Conservation (phyloP, 2,888 invertebrate species). For the Crematogaster levior region DNA sequence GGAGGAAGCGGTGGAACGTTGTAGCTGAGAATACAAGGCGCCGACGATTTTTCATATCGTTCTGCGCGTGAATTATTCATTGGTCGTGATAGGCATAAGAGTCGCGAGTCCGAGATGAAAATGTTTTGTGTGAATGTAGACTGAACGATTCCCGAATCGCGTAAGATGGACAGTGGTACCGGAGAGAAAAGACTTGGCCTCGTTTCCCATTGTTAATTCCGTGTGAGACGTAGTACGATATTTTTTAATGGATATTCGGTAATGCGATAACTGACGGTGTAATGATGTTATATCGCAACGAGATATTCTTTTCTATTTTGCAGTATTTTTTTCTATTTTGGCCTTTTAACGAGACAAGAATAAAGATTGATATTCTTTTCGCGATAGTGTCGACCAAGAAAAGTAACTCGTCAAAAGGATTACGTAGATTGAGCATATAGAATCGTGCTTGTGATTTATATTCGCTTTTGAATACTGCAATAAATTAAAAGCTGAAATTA, state of each 20-base stretch:
- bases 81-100: slow-evolving; percentile 31
- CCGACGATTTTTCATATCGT: slow-evolving; percentile 58
- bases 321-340: neutral
- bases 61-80: slow-evolving; percentile 49
- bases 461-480: neutral
- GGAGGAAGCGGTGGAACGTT: neutral
- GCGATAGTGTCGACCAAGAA: neutral
- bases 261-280: neutral
- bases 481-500: slow-evolving; percentile 16
- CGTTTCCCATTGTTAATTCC: slow-evolving; percentile 3
- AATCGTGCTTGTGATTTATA: neutral
- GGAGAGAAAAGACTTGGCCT: no score
- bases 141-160: neutral
- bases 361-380: slow-evolving; percentile 37
- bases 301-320: no score
- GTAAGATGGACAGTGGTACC: neutral
- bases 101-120: slow-evolving; percentile 34
- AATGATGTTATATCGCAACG: neutral
- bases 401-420: neutral
- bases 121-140: slow-evolving; percentile 43
- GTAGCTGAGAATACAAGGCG: slow-evolving; percentile 51
- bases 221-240: neutral
- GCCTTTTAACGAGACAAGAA: slow-evolving; percentile 20
- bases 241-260: slow-evolving; percentile 31
- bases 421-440: neutral